Conservation (phyloP, 2,797 vertebrate species). For the Falco rusticolus region DNA sequence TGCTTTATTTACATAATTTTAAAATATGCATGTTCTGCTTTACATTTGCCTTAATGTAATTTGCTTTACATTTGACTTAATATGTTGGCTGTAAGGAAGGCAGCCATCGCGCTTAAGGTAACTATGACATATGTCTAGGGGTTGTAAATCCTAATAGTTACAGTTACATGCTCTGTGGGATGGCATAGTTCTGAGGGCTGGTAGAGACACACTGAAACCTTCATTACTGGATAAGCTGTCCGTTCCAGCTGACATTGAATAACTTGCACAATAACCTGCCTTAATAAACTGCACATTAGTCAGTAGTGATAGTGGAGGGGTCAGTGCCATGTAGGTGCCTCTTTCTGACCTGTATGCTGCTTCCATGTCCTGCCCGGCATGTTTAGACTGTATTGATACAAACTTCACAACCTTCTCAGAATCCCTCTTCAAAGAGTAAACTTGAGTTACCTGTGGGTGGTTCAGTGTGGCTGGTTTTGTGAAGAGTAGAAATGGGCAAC, state of each 20-base stretch:
- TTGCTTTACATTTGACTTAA: background rate
- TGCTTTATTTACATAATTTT: background rate
- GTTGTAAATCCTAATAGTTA: background rate
- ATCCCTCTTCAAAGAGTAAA: background rate
- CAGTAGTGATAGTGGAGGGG: background rate
- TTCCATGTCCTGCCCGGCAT: background rate
- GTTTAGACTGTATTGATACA: background rate
- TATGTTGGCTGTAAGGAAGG: background rate
- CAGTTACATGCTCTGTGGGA: background rate
- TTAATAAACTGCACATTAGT: background rate
- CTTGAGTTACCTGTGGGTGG: background rate
- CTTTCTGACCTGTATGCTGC: background rate
- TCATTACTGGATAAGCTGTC: background rate
- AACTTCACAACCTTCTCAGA: background rate
- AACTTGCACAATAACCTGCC: background rate
- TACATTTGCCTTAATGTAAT: background rate
- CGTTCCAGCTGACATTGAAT: background rate
- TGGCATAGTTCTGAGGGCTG: background rate
- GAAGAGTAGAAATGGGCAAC: background rate
- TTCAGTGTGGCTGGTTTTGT: background rate
- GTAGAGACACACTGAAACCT: background rate
- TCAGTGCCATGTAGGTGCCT: rapidly evolving
- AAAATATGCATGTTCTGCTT: background rate
- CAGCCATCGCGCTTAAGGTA: background rate
- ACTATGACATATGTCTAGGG: background rate